Percentiles rank a stretch among this genome's conserved stretches.
Conservation (phyloP, 2,113 vertebrate genomes). For the Malurus cyaneus region DNA sequence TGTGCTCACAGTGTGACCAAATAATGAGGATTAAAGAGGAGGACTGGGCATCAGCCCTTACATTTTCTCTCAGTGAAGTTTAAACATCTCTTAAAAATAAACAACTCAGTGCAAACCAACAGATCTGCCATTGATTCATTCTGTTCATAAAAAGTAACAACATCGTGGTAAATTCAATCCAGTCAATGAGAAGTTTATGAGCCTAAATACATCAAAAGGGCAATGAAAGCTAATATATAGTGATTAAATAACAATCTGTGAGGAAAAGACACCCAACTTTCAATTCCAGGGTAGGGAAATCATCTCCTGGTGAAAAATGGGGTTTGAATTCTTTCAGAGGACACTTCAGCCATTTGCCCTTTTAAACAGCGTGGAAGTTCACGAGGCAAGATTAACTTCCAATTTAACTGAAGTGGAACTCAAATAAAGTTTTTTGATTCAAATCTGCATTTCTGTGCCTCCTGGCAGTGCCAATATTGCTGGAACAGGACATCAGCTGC, state of each 20-base stretch:
- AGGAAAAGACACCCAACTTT: slow-evolving; percentile 15
- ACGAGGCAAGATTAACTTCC: neutral
- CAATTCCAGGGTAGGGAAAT: neutral
- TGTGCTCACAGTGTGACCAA: neutral
- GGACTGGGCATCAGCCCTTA: neutral
- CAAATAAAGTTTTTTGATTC: slow-evolving; percentile 18
- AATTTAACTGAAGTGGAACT: neutral
- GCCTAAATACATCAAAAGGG: slow-evolving; percentile 45
- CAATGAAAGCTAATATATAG: slow-evolving; percentile 49
- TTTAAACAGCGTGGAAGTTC: neutral
- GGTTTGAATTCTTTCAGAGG: neutral
- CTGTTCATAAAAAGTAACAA: slow-evolving; percentile 49
- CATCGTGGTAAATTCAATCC: slow-evolving; percentile 33
- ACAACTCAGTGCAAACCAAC: neutral
- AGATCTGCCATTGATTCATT: slow-evolving; percentile 39
- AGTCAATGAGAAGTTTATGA: slow-evolving; percentile 40
- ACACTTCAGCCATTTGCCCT: neutral
- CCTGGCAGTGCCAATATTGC: neutral
- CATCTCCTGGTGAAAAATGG: neutral
- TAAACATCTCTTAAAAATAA: slow-evolving; percentile 51
- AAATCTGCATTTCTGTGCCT: slow-evolving; percentile 32
- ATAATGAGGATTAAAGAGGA: neutral
- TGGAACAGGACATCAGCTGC: slow-evolving; percentile 41
- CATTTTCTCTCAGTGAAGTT: slow-evolving; percentile 14
- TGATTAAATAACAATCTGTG: slow-evolving; percentile 41